phyloP scores from a whole-genome alignment of 1,140 invertebrate species.

The Propsilocerus akamusi region DNA sequence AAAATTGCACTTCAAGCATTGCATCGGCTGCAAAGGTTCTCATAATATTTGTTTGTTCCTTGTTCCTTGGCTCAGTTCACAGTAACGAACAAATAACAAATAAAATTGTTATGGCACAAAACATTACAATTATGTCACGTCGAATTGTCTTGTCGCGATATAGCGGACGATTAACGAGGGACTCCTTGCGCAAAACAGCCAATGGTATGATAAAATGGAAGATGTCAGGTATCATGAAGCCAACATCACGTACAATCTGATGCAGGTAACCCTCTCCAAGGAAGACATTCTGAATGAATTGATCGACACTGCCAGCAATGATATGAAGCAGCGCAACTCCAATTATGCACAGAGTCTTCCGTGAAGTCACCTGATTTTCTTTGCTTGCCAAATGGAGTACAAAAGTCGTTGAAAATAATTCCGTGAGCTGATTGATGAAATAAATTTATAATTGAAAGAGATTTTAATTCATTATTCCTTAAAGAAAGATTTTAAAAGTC shows the following conservation, averaged over 20 bases:
- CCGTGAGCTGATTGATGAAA: constrained; percentile 43
- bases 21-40: not conserved
- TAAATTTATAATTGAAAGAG: constrained; percentile 15
- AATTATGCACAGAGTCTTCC: constrained; percentile 41
- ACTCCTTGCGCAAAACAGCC: constrained; percentile 22
- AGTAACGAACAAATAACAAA: constrained; percentile 22
- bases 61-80: constrained; percentile 13
- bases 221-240: constrained; percentile 55
- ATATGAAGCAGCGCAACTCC: constrained; percentile 52
- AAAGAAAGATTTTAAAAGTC: not conserved
- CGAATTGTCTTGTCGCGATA: constrained; percentile 19
- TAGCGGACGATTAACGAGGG: constrained; percentile 18
- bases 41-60: not conserved
- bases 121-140: constrained; percentile 20
- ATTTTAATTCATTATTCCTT: not conserved
- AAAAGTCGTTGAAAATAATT: constrained; percentile 46
- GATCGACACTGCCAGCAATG: constrained; percentile 49
- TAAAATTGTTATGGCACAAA: constrained; percentile 19
- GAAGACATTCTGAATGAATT: constrained; percentile 56
- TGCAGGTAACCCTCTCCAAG: constrained; percentile 45
- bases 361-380: constrained; percentile 33
- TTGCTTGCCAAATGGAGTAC: constrained; percentile 37
- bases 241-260: constrained; percentile 28
- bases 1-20: too few species aligned
- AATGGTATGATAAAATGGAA: constrained; percentile 43